Base-by-base conservation (phyloP, 2,113 vertebrate genomes). In the Cnemophilus loriae region DNA sequence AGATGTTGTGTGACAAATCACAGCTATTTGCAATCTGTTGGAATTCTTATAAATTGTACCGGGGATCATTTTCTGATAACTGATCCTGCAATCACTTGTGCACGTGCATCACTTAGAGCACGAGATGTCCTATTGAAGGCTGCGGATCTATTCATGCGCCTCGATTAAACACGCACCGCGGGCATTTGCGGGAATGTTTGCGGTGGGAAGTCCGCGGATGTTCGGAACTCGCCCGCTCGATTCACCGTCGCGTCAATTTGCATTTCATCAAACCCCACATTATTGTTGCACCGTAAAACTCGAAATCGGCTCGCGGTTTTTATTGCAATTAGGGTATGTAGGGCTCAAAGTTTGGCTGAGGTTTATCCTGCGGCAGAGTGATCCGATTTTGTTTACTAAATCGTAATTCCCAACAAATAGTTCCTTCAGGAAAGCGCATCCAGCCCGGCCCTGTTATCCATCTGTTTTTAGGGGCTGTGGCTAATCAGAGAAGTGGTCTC, bases 1-100 rank as follows among this genome's bases (percentile, higher is more conserved):
- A 96, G 96, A 95, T 97, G 96, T 94, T 95, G 88, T 95, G 95
- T 96, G 96, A 95, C 95, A 97, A 96, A 96, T 90, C 96, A 89
- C 16, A 95, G 95, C 95, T 89, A 96, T 96, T 97, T 97, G 95
- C 93, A 97, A 96, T 96, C 96, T 96, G 96, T 75, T 95, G 96
- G 96, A 96, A 96, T 96, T 96, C 95, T 95, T 71, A 82, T 27
- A 7, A 91, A 87, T 94, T 41, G 90, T 86, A 47, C 79, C 11
- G 6, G 94, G 92, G 90, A 96, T 96, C 92, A 47, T 96, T 96
- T 92, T 53, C 88, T 69, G 95, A 91, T 75, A 96, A 55, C 96
- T 53, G 96, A 96, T 96, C 93, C 91, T 82, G 93, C 92, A 97
- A 75, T 94, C 88, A 27, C 90, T 84, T 87, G 10, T 7, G 95